Conservation (phyloP, 2,113 vertebrate genomes). For the Engraulis encrasicolus region DNA sequence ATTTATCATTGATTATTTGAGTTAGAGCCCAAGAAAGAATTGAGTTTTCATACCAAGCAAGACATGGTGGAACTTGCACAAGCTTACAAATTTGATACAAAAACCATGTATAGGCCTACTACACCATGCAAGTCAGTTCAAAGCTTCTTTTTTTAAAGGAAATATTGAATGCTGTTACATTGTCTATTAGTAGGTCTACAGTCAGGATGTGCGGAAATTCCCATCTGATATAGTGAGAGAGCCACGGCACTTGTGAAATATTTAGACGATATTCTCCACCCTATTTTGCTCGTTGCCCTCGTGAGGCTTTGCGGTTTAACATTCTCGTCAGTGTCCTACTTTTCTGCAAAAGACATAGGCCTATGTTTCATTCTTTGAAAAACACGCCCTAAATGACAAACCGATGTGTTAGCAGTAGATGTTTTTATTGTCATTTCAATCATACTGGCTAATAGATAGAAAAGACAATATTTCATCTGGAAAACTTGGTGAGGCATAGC, state of each 20-base stretch:
- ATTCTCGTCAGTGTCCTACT: not conserved
- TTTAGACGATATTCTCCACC: not conserved
- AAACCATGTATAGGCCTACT: no score
- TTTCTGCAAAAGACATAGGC: not conserved
- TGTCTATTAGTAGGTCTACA: not conserved
- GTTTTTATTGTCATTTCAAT: no score
- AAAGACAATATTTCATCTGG: no score
- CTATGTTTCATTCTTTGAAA: not conserved
- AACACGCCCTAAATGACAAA: not conserved
- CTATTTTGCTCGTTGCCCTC: not conserved
- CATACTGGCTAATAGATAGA: no score
- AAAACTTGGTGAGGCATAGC: no score
- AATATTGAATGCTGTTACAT: not conserved
- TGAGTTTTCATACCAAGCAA: no score
- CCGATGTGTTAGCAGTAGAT: not conserved
- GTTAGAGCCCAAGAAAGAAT: no score
- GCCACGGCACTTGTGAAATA: not conserved
- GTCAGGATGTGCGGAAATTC: not conserved
- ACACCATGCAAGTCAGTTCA: not conserved
- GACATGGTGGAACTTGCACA: no score
- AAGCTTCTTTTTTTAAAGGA: not conserved
- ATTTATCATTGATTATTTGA: no score
- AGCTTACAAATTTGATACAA: no score
- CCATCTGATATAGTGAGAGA: not conserved
- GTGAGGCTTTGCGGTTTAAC: not conserved